Evolutionary conservation across 2,113 vertebrate species (phyloP), one percentile per base, ranked within the genome.

Genomic region (Cololabis saira): DNA sequence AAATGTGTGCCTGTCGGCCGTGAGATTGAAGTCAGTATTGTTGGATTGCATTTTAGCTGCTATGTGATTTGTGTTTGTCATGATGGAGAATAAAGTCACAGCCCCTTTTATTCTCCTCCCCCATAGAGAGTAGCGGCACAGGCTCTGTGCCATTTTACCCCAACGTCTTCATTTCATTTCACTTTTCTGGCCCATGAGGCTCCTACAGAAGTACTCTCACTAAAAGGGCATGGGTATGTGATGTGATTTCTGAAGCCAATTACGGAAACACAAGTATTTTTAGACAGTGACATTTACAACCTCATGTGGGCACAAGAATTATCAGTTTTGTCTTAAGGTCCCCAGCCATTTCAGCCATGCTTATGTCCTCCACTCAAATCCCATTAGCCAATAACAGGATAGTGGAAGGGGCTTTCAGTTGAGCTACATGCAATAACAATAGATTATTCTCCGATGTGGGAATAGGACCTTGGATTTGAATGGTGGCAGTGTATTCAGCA

Each of bases 1-100:
- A 92, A 87, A 84, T 91, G 92, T 91, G 93, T 93, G 93, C 89
- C 90, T 92, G 74, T 86, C 85, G 86, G 87, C 84, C 82, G 81
- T 86, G 82, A 88, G 74, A 86, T 79, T 81, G 64, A 81, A 71
- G 71, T 87, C 68, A 5, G 57, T 55, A 75, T 78, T n/a, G 64
- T 74, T 73, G 16, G 16, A 12, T 12, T 44, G 42, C 3, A 3
- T 44, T 44, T 82, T 64, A 81, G 67, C 86, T 89, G 87, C 87
- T 87, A 84, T 87, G 80, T 73, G 72, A 61, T 86, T 83, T 70
- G 61, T 72, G 77, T 74, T 90, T 62, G 37, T 83, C 64, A 57
- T 27, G 84, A 87, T 59, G 52, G 48, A 61, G 63, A 71, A 54
- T 43, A 41, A 77, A 66, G 65, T 74, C 59, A 66, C 43, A 49